Percentiles rank a stretch among this genome's conserved stretches.
Conservation (phyloP, 2,797 vertebrate species). For the Hyperoplus lanceolatus region DNA sequence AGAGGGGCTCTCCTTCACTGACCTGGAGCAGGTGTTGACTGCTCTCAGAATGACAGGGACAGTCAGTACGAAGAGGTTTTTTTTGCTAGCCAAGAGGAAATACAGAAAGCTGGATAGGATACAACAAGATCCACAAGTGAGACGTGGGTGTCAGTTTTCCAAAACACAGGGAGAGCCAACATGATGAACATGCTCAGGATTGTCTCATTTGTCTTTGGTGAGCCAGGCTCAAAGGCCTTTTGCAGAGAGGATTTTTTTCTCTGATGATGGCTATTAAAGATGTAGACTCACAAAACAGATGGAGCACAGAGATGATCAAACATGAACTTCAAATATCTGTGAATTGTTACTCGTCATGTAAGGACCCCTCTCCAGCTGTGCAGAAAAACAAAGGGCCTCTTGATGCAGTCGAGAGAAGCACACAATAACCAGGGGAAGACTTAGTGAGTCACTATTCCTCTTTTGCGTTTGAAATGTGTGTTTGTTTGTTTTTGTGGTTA, state of each 20-base stretch:
- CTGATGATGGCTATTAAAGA: not conserved
- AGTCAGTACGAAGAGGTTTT: not conserved
- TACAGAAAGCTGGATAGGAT: not conserved
- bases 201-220: conserved; percentile 4
- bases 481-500: not conserved
- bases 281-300: not conserved
- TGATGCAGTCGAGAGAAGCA: conserved; percentile 23
- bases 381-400: conserved; percentile 32
- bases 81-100: not conserved
- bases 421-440: conserved; percentile 21
- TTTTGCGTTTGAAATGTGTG: not conserved
- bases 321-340: conserved; percentile 10
- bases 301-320: conserved; percentile 7
- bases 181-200: not conserved
- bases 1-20: not conserved
- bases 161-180: not conserved
- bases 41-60: conserved; percentile 1
- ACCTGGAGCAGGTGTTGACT: not conserved
- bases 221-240: not conserved
- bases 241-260: conserved; percentile 7
- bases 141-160: conserved; percentile 2
- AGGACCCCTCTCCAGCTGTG: conserved; percentile 22
- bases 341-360: conserved; percentile 1
- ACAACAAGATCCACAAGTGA: conserved; percentile 9
- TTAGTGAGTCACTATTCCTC: not conserved